phyloP scores from a whole-genome alignment of 2,113 vertebrate genomes.

The Amazona vittata region DNA sequence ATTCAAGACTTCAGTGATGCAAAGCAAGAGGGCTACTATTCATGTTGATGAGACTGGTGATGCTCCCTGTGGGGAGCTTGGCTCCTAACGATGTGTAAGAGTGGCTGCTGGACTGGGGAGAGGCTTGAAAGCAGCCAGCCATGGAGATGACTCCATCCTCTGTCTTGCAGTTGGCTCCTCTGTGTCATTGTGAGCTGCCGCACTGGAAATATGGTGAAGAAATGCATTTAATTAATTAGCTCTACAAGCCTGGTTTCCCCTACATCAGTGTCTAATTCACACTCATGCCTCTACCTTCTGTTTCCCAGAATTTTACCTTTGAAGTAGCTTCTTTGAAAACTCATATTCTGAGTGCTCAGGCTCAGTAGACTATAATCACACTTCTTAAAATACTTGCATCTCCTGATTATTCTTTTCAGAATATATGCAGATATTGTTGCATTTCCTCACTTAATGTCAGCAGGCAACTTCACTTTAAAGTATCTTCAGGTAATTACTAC shows the following conservation, averaged over 20 bases:
- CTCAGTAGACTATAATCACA: neutral
- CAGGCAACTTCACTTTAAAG: constrained; percentile 55
- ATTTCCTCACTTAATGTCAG: constrained; percentile 46
- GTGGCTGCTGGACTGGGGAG: neutral
- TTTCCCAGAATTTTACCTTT: neutral
- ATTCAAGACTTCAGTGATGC: neutral
- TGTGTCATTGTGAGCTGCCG: neutral
- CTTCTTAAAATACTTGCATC: neutral
- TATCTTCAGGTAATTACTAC: constrained; percentile 63
- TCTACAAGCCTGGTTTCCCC: neutral
- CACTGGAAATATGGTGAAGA: neutral
- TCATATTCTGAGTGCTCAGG: neutral
- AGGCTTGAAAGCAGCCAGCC: neutral
- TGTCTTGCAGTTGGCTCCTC: neutral
- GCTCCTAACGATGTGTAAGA: constrained; percentile 59
- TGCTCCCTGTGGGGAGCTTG: neutral
- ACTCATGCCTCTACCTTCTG: neutral
- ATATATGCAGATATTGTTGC: constrained; percentile 57
- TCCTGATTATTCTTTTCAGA: constrained; percentile 8
- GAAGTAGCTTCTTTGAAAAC: constrained; percentile 3
- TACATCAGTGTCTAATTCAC: neutral
- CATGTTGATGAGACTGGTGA: neutral
- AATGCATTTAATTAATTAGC: neutral
- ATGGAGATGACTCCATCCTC: neutral
- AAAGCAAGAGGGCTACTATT: constrained; percentile 8